Percentiles rank a stretch among this genome's conserved stretches.
Evolutionary conservation across 1,140 invertebrate genomes (phyloP).

Genomic region (Neuroterus valhalla): DNA sequence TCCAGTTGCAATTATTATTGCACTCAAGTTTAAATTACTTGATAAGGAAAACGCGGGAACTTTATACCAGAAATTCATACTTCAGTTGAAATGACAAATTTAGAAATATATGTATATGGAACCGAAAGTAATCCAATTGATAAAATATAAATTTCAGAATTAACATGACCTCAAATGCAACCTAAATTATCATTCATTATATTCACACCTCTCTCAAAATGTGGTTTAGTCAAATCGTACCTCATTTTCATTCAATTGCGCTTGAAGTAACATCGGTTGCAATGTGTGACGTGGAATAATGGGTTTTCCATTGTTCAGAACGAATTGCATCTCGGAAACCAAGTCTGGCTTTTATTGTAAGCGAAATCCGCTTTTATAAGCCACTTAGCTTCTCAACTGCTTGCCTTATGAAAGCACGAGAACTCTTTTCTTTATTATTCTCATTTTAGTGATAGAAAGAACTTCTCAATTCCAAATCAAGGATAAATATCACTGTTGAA

Average conservation of each 20-base stretch:
- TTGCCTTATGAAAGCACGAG: constrained; percentile 10
- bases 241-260: constrained; percentile 20
- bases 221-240: constrained; percentile 25
- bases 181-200: constrained; percentile 11
- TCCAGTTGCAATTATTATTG: too few relatives aligned
- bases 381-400: constrained; percentile 2
- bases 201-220: constrained; percentile 13
- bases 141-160: not conserved
- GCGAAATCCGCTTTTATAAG: constrained; percentile 22
- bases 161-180: constrained; percentile 1
- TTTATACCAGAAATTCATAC: too few relatives aligned
- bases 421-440: not conserved
- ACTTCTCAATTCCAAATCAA: constrained; percentile 7
- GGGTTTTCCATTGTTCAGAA: constrained; percentile 17
- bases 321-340: not conserved
- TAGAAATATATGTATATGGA: too few relatives aligned
- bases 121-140: too few relatives aligned
- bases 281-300: constrained; percentile 22
- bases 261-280: constrained; percentile 10
- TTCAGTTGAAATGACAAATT: too few relatives aligned
- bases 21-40: too few relatives aligned
- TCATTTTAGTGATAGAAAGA: not conserved
- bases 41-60: too few relatives aligned
- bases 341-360: constrained; percentile 19
- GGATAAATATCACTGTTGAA: constrained; percentile 4